These are phyloP conservation scores for Pristionchus arcanus DNA, from an alignment of 2,888 invertebrate species.

Conservation along the genomic window DNA sequence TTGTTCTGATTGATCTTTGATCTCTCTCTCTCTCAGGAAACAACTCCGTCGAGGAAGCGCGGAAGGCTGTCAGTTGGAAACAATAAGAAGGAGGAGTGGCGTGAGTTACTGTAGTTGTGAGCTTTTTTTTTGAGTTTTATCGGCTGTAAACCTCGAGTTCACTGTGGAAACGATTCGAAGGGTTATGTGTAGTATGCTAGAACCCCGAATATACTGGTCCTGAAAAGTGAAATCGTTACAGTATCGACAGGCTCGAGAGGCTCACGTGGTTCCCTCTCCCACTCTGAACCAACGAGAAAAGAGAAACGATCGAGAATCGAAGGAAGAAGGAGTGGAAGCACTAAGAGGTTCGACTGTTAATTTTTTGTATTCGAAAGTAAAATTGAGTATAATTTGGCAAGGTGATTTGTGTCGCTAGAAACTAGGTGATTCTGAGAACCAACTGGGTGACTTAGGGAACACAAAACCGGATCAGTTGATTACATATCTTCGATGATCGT, in stretches of 20 bases:
- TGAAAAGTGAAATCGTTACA: not conserved
- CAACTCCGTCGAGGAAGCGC: conserved; percentile 11
- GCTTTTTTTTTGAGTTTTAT: not conserved
- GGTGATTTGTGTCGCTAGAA: not conserved
- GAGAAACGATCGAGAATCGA: conserved; percentile 7
- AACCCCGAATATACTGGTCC: not conserved
- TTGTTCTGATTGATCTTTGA: not conserved
- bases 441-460: not conserved
- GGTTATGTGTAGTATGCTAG: not conserved
- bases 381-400: not conserved
- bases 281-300: conserved; percentile 9
- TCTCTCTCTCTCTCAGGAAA: not conserved
- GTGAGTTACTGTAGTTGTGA: not conserved
- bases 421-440: not conserved
- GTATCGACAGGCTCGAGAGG: not conserved
- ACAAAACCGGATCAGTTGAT: not conserved
- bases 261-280: not conserved
- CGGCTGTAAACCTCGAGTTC: not conserved
- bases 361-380: not conserved
- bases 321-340: not conserved
- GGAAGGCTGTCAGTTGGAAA: not conserved
- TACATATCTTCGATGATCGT: not conserved
- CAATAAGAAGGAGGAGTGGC: not conserved
- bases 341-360: not conserved
- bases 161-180: not conserved